These are phyloP conservation scores for Cerastoderma edule DNA, from an alignment of 2,888 invertebrate genomes.

Conservation along the genomic window DNA sequence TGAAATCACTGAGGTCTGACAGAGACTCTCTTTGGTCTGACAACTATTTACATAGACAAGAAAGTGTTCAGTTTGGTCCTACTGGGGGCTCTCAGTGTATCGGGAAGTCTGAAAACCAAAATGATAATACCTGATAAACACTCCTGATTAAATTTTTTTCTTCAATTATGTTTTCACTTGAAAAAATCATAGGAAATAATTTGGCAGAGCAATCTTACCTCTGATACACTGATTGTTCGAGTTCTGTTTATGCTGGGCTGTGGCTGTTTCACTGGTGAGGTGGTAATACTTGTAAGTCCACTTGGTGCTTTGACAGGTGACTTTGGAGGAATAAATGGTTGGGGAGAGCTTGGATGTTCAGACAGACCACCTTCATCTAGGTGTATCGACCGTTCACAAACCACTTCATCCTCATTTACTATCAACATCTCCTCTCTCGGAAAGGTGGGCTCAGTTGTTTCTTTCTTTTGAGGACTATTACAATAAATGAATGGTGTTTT, in stretches of 20 bases:
- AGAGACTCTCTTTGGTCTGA: too few species aligned
- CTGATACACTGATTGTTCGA: slow-evolving; percentile 41
- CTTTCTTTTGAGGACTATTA: slow-evolving; percentile 3
- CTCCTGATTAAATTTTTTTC: too few species aligned
- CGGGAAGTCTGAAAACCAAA: too few species aligned
- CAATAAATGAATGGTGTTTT: too few species aligned
- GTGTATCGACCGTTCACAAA: neutral
- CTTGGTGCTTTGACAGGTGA: slow-evolving; percentile 38
- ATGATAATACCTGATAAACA: too few species aligned
- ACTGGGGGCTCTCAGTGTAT: too few species aligned
- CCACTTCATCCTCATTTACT: slow-evolving; percentile 4
- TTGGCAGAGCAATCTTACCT: slow-evolving; percentile 27
- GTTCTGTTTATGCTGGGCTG: slow-evolving; percentile 34
- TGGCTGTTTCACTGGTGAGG: slow-evolving; percentile 36
- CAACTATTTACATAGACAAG: too few species aligned
- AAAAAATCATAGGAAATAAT: neutral
- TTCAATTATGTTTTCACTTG: too few species aligned
- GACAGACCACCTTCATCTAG: neutral
- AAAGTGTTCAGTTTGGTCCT: too few species aligned
- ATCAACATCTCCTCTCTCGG: neutral
- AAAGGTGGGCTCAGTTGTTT: neutral
- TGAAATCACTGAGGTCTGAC: too few species aligned
- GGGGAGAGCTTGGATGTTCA: slow-evolving; percentile 23
- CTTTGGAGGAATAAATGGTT: slow-evolving; percentile 29
- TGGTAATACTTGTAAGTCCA: neutral